Evolutionary conservation across 1,140 invertebrate species (phyloP), one percentile per base, ranked within the genome.

Genomic region (Zaprionus inermis): DNA sequence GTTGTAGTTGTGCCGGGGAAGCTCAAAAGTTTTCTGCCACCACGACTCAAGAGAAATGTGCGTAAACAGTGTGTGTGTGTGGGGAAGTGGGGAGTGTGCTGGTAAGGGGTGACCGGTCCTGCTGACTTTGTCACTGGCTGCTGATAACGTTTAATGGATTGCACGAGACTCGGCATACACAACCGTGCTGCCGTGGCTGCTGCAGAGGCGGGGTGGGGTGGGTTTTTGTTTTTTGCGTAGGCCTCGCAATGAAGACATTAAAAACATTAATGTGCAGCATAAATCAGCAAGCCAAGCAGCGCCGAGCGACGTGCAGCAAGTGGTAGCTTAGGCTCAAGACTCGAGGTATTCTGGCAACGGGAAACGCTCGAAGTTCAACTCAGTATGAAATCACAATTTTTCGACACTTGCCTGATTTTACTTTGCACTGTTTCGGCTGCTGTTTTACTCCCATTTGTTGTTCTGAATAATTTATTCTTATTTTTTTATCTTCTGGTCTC

Each of bases 241-340:
- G 77, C 65, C 65, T 41, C 56, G 76, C 88, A 80, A 90, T 90
- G 85, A 90, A 90, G 85, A 90, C 86, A 90, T 90, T 90, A 82
- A 90, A 90, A 90, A 90, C 86, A 90, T 90, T 90, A 90, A 90
- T 90, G 86, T 79, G 69, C 71, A 69, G 81, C 76, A 90, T 90
- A 90, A 90, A 90, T 90, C 86, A 90, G 82, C 51, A 24, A 32
- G 30, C 46, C 24, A 36, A 49, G 46, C 2, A 20, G 20, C 16
- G 30, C 1, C 20, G 9, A 20, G 5, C 3, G 55, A 34, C 14
- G 9, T 36, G 30, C 54, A 67, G 28, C 16, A n/a, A 32, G 36
- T 32, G 58, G 20, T 49, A 60, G 57, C 49, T 32, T 32, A 20
- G 54, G 51, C 49, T n/a, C 32, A 55, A 16, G n/a, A 34, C 6